These are phyloP conservation scores for Pilophorus perplexus DNA, from an alignment of 2,888 invertebrate genomes.

Conservation along the genomic window DNA sequence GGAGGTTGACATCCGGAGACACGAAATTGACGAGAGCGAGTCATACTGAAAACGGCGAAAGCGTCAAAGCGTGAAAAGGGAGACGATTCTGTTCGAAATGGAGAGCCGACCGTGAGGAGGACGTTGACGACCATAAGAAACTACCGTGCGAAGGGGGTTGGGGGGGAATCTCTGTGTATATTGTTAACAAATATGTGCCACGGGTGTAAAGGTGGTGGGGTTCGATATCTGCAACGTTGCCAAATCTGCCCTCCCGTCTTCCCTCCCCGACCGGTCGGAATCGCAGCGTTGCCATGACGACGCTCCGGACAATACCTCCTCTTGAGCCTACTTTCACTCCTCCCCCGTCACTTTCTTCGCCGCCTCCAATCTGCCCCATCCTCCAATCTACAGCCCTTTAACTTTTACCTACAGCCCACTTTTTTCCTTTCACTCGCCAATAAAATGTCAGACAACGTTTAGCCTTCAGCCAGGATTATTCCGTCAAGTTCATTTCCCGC, in stretches of 20 bases:
- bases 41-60: too few species aligned
- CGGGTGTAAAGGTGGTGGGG: slow-evolving; percentile 36
- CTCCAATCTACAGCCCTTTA: slow-evolving; percentile 12
- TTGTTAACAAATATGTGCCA: slow-evolving; percentile 35
- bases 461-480: too few species aligned
- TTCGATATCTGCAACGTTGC: slow-evolving; percentile 42
- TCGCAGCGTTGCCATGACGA: slow-evolving; percentile 22
- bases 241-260: slow-evolving; percentile 25
- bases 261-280: background rate
- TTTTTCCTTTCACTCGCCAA: slow-evolving; percentile 9
- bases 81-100: background rate
- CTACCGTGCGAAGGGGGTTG: too few species aligned
- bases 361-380: slow-evolving; percentile 42
- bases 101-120: background rate
- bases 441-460: slow-evolving; percentile 7
- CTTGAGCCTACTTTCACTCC: slow-evolving; percentile 41
- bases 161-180: slow-evolving; percentile 20
- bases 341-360: slow-evolving; percentile 42
- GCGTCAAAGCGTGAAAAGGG: too few species aligned
- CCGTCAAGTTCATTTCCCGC: too few species aligned
- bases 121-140: background rate
- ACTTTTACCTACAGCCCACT: slow-evolving; percentile 12
- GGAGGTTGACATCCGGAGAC: too few species aligned
- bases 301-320: slow-evolving; percentile 34
- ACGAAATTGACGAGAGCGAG: too few species aligned